These are phyloP conservation scores for Rhynchopsitta pachyrhyncha DNA, from an alignment of 2,113 vertebrate genomes.

Conservation along the genomic window DNA sequence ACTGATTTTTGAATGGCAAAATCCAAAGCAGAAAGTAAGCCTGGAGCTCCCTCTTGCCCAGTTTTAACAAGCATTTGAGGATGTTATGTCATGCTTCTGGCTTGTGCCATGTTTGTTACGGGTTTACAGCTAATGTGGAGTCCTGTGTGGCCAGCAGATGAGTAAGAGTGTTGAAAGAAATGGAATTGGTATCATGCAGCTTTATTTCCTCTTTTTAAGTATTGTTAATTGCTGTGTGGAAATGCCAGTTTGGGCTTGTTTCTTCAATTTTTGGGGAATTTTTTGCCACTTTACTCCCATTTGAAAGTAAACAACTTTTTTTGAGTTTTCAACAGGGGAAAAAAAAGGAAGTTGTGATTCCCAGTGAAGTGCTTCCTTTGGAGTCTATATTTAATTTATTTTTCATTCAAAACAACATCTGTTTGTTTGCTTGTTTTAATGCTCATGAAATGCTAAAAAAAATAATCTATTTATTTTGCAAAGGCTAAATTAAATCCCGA, in stretches of 20 bases:
- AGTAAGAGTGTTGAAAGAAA: slow-evolving; percentile 8
- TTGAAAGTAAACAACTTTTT: neutral
- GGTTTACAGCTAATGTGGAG: neutral
- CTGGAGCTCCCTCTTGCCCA: neutral
- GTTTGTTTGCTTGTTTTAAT: slow-evolving; percentile 49
- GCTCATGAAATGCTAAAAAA: slow-evolving; percentile 25
- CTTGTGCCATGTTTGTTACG: neutral
- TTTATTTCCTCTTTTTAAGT: neutral
- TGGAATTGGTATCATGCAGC: neutral
- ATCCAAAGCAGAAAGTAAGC: neutral
- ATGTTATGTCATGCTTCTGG: neutral
- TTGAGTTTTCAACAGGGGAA: neutral
- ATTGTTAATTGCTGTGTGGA: neutral
- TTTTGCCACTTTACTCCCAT: neutral
- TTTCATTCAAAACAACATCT: slow-evolving; percentile 52
- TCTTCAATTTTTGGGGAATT: neutral
- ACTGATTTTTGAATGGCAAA: neutral
- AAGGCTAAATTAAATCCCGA: neutral
- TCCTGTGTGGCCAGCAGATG: neutral
- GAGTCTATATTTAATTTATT: slow-evolving; percentile 22
- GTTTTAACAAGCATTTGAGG: neutral
- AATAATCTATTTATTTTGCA: slow-evolving; percentile 9
- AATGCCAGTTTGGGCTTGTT: neutral
- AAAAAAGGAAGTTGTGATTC: neutral
- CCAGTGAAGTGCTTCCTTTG: neutral